phyloP scores from a whole-genome alignment of 2,888 invertebrate species.

The Lepidochitona cinerea region DNA sequence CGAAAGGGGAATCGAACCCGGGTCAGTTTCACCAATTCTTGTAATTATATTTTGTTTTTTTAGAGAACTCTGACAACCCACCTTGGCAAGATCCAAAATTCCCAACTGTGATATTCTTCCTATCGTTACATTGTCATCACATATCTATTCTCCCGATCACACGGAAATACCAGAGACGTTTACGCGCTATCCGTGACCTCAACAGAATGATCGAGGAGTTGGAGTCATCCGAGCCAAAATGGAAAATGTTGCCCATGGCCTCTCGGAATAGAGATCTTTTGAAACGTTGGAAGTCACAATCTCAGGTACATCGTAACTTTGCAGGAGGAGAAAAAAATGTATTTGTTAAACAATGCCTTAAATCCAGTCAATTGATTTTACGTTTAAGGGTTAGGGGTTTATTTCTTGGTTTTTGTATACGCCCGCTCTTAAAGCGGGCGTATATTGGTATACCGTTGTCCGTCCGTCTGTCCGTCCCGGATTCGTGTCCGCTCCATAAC shows the following conservation, averaged over 20 bases:
- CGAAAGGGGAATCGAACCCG: too few species aligned
- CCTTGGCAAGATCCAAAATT: constrained; percentile 87
- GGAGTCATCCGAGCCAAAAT: constrained; percentile 75
- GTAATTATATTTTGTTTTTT: constrained; percentile 4
- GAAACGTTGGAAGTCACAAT: constrained; percentile 88
- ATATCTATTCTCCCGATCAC: constrained; percentile 90
- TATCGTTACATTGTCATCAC: constrained; percentile 95
- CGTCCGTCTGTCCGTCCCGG: too few species aligned
- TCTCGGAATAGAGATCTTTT: constrained; percentile 84
- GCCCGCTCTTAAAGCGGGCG: too few species aligned
- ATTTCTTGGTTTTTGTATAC: too few species aligned
- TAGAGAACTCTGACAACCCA: constrained; percentile 26
- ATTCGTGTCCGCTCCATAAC: too few species aligned
- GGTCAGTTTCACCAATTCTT: too few species aligned
- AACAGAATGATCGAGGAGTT: constrained; percentile 73
- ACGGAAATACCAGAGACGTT: constrained; percentile 84
- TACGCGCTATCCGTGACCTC: constrained; percentile 85
- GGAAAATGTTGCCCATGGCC: constrained; percentile 59
- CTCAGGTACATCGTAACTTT: constrained; percentile 74
- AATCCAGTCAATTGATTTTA: too few species aligned
- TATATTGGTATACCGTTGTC: too few species aligned
- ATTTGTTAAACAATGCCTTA: too few species aligned
- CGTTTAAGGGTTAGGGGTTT: too few species aligned
- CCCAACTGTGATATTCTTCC: constrained; percentile 97
- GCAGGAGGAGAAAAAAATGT: too few species aligned